Percentiles rank a stretch among this genome's conserved stretches.
Conservation (phyloP, 2,113 vertebrate species). For the Gallinago jamesoni region DNA sequence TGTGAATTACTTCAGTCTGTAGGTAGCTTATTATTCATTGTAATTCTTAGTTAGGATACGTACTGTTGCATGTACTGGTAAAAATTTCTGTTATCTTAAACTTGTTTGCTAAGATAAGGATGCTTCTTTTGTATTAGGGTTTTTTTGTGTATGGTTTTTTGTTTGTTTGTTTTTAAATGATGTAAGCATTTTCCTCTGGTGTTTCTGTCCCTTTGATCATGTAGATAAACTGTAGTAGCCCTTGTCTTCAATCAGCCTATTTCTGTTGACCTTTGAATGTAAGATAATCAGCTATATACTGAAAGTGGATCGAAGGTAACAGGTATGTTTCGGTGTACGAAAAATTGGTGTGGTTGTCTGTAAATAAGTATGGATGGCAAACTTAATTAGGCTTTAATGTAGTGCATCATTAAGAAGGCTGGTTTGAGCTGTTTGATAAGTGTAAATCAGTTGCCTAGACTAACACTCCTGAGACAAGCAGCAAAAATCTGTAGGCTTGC, state of each 20-base stretch:
- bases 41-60: accelerated
- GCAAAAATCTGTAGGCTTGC: background rate
- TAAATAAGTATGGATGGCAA: background rate
- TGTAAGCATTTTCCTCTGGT: background rate
- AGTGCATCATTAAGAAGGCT: background rate
- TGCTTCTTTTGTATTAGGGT: background rate
- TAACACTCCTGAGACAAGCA: background rate
- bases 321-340: background rate
- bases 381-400: background rate
- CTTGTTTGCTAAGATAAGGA: background rate
- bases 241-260: background rate
- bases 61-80: accelerated
- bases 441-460: background rate
- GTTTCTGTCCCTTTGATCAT: background rate
- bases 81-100: background rate
- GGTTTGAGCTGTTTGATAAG: background rate
- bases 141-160: background rate
- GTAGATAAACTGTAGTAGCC: background rate
- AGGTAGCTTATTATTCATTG: background rate
- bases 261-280: background rate
- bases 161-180: background rate
- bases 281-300: background rate
- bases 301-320: background rate
- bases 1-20: background rate
- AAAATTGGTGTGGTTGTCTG: background rate